Percentiles rank a stretch among this genome's conserved stretches.
These are phyloP conservation scores for Syritta pipiens DNA, from an alignment of 2,888 invertebrate species.

Conservation along the genomic window DNA sequence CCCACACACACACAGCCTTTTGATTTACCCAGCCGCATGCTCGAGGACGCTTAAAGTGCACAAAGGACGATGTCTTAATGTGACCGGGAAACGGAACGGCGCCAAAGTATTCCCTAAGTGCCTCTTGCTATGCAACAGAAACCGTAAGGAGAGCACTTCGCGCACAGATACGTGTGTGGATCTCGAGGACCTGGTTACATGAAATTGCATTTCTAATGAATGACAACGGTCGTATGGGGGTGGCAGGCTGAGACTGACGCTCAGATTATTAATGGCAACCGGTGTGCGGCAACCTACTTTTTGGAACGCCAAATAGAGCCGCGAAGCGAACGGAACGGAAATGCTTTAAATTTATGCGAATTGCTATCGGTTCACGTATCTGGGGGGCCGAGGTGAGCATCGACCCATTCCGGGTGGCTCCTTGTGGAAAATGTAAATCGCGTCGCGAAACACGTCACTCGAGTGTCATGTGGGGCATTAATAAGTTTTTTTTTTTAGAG, in stretches of 20 bases:
- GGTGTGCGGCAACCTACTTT: constrained; percentile 46
- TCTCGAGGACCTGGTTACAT: constrained; percentile 49
- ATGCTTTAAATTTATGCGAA: constrained; percentile 21
- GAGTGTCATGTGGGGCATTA: constrained; percentile 1
- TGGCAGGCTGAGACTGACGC: background rate
- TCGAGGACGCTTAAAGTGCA: constrained; percentile 46
- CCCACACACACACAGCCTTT: constrained; percentile 25
- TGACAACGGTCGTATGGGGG: constrained; percentile 47
- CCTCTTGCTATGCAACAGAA: constrained; percentile 35
- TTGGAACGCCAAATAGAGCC: constrained; percentile 21
- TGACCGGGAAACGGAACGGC: constrained; percentile 36
- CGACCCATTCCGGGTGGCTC: constrained; percentile 30
- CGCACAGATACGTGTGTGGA: background rate
- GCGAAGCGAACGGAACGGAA: background rate
- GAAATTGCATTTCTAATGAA: constrained; percentile 60
- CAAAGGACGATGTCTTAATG: constrained; percentile 47
- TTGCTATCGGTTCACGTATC: constrained; percentile 25
- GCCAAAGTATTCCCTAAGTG: constrained; percentile 57
- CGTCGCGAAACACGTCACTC: constrained; percentile 34
- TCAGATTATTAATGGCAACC: constrained; percentile 39
- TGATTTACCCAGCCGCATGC: constrained; percentile 21
- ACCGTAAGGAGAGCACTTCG: background rate
- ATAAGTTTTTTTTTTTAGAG: background rate
- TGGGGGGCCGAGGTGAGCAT: constrained; percentile 10
- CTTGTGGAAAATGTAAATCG: constrained; percentile 36